phyloP scores from a whole-genome alignment of 2,113 vertebrate genomes.

The Uria aalge region DNA sequence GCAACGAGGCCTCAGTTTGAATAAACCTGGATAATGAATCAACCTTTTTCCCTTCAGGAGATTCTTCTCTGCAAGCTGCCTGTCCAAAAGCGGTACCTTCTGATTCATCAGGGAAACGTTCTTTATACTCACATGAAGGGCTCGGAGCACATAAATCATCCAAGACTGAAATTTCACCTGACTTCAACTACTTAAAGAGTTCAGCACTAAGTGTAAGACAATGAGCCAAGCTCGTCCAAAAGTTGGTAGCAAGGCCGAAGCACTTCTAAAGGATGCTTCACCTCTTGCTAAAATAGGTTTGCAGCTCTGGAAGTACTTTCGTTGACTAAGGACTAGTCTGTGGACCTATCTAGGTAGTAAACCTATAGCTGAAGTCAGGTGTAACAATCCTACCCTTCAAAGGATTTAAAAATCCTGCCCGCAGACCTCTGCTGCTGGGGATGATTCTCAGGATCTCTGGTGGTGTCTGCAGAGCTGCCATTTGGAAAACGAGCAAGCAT shows the following conservation, averaged over 20 bases:
- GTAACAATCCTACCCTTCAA: neutral
- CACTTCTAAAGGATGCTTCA: neutral
- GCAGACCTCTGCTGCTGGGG: neutral
- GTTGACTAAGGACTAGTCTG: neutral
- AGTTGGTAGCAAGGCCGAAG: neutral
- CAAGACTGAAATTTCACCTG: neutral
- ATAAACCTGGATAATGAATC: neutral
- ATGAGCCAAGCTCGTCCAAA: neutral
- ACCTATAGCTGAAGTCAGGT: neutral
- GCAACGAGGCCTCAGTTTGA: neutral
- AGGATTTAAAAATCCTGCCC: rapidly evolving
- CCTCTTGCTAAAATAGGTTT: neutral
- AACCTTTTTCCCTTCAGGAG: neutral
- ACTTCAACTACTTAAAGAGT: neutral
- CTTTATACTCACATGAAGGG: neutral
- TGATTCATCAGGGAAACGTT: neutral
- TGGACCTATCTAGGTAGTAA: neutral
- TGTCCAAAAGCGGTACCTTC: neutral
- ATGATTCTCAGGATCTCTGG: neutral
- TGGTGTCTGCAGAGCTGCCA: neutral
- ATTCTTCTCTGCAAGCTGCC: neutral
- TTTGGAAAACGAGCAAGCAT: neutral
- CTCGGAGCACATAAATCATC: neutral
- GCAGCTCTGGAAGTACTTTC: neutral
- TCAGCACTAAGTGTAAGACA: neutral